Evolutionary conservation across 2,888 invertebrate species (phyloP).

Genomic region (Argyra leucocephala): DNA sequence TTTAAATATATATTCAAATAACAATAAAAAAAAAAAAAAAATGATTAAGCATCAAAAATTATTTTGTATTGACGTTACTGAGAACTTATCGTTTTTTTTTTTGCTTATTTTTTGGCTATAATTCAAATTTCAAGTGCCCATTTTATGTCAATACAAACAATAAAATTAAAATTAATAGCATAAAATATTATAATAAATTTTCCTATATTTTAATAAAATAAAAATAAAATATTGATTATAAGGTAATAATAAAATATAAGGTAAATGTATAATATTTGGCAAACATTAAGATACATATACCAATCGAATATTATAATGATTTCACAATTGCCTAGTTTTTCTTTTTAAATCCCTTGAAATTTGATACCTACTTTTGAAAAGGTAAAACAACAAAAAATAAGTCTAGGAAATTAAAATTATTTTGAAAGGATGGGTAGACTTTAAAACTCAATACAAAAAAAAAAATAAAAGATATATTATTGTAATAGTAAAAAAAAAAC

Average conservation of each 20-base stretch:
- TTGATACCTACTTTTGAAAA: too few relatives aligned
- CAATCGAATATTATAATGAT: too few relatives aligned
- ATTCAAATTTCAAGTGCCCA: not conserved
- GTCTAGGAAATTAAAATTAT: not conserved
- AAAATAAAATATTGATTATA: not conserved
- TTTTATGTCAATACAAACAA: conserved; percentile 4
- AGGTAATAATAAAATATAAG: too few relatives aligned
- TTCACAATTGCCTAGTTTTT: too few relatives aligned
- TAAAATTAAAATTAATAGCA: conserved; percentile 3
- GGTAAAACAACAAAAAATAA: too few relatives aligned
- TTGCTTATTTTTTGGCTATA: not conserved
- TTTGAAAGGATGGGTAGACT: not conserved
- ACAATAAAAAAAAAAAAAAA: too few relatives aligned
- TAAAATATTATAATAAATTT: not conserved
- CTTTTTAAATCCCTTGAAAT: too few relatives aligned
- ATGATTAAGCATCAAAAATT: not conserved
- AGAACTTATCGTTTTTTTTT: not conserved
- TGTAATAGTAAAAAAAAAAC: too few relatives aligned
- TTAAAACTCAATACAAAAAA: too few relatives aligned
- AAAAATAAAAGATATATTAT: too few relatives aligned
- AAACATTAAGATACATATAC: not conserved
- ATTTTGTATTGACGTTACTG: not conserved
- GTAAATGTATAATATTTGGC: not conserved
- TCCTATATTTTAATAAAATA: not conserved
- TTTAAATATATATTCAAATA: too few relatives aligned